Conservation (phyloP, 92 coral and sea anemone species). For the Phenganax marumi region DNA sequence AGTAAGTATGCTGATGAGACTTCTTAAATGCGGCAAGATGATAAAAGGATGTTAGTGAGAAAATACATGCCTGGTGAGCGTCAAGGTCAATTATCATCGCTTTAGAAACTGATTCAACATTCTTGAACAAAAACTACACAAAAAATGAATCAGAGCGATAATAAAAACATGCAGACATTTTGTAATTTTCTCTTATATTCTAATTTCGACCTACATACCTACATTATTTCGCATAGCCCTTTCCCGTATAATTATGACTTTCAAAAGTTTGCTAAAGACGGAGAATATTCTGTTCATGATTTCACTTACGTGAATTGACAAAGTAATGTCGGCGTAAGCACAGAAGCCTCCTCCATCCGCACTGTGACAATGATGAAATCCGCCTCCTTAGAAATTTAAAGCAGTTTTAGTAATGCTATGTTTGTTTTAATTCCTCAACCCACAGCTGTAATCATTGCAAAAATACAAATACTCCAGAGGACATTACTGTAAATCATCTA, state of each 20-base stretch:
- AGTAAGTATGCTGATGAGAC: not conserved
- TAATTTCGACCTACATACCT: no score
- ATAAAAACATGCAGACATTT: not conserved
- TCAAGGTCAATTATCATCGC: constrained; percentile 96
- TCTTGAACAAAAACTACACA: constrained; percentile 69
- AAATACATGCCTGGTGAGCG: constrained; percentile 84
- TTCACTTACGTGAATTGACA: constrained; percentile 75
- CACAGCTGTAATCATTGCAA: not conserved
- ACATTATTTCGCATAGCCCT: no score
- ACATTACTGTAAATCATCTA: no score
- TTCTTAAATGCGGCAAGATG: not conserved
- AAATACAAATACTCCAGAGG: not conserved
- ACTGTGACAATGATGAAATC: constrained; percentile 95
- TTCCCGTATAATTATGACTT: no score
- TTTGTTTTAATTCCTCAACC: not conserved
- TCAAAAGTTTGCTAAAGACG: not conserved
- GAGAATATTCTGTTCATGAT: not conserved
- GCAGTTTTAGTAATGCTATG: not conserved
- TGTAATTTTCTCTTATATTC: no score
- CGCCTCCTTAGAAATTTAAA: constrained; percentile 67
- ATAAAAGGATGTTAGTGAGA: not conserved
- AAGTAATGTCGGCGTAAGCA: constrained; percentile 97
- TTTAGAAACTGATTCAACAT: constrained; percentile 63
- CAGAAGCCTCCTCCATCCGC: constrained; percentile 94
- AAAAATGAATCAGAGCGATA: not conserved